Evolutionary conservation across 2,113 vertebrate species (phyloP), one percentile per base, ranked within the genome.

Genomic region (Plotosus lineatus): DNA sequence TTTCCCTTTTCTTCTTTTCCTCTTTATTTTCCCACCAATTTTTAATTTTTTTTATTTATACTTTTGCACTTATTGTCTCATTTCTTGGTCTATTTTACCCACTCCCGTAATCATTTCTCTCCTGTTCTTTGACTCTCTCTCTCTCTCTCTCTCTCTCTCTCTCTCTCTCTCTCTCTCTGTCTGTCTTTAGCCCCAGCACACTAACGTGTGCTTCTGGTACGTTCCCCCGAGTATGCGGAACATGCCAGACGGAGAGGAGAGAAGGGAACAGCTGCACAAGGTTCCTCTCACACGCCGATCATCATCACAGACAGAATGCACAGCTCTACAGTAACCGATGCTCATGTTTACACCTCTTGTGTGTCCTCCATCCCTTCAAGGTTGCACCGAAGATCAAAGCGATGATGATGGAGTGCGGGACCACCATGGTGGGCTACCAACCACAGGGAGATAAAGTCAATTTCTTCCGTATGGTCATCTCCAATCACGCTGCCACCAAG

Each of bases 141-240:
- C 23, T 10, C 0, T 14, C 56, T 4, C 26, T 3, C 8, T 53
- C 9, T 63, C 42, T 68, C 15, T 66, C 19, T 46, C n/a, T 58
- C 26, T 46, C 42, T 42, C n/a, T 33, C 79, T 50, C 19, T 46
- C 19, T 48, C 6, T 61, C n/a, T 79, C 46, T 51, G n/a, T 66
- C 40, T 74, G 75, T 86, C 81, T 89, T 36, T 88, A 99, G 98
- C 98, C 97, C 2, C 96, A 99, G 86, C 97, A 99, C 87, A 98
- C 97, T 80, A 99, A 99, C 1, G 96, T 99, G 78, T 99, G 97
- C 71, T 99, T 99, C 91, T 99, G 98, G 98, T 99, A 97, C 85
- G 92, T 98, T 88, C 98, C 98, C 0, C 97, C 95, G 85, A 97
- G 96, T 89, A 91, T 99, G 85, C 93, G 96, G 85, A 94, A 94